These are phyloP conservation scores for Huso huso DNA, from an alignment of 2,797 vertebrate species.

Conservation along the genomic window DNA sequence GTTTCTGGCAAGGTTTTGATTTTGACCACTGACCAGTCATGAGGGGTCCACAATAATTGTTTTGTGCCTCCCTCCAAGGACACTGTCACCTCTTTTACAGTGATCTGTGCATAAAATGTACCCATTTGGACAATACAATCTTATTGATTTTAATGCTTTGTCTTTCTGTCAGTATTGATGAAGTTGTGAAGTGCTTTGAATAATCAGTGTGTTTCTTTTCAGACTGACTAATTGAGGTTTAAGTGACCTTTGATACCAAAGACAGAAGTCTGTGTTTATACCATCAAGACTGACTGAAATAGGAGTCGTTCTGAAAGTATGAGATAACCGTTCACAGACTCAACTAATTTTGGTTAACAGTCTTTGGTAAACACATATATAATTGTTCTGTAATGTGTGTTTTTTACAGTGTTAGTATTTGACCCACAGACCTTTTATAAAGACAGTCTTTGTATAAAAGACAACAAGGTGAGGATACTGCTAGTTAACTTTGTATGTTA, in stretches of 20 bases:
- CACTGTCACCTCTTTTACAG: conserved; percentile 48
- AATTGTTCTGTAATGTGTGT: too few species aligned
- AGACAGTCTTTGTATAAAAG: too few species aligned
- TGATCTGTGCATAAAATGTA: conserved; percentile 54
- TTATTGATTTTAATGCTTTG: conserved; percentile 31
- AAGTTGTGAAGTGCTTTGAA: conserved; percentile 51
- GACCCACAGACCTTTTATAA: too few species aligned
- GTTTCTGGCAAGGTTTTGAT: too few species aligned
- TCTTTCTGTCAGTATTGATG: conserved; percentile 39
- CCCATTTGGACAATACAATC: conserved; percentile 44
- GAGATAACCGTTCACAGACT: neutral
- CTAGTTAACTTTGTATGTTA: too few species aligned
- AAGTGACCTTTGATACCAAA: conserved; percentile 45
- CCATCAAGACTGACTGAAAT: conserved; percentile 47
- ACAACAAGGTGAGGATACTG: too few species aligned
- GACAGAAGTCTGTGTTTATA: conserved; percentile 52
- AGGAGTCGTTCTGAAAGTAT: conserved; percentile 11
- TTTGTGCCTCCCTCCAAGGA: conserved; percentile 43
- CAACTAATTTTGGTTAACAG: neutral
- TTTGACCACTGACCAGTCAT: too few species aligned
- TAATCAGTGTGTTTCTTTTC: conserved; percentile 46
- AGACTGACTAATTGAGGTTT: conserved; percentile 53
- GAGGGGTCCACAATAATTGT: conserved; percentile 34
- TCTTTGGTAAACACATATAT: too few species aligned
- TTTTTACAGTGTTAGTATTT: too few species aligned